phyloP scores from a whole-genome alignment of 2,113 vertebrate genomes.

The Xenus cinereus region DNA sequence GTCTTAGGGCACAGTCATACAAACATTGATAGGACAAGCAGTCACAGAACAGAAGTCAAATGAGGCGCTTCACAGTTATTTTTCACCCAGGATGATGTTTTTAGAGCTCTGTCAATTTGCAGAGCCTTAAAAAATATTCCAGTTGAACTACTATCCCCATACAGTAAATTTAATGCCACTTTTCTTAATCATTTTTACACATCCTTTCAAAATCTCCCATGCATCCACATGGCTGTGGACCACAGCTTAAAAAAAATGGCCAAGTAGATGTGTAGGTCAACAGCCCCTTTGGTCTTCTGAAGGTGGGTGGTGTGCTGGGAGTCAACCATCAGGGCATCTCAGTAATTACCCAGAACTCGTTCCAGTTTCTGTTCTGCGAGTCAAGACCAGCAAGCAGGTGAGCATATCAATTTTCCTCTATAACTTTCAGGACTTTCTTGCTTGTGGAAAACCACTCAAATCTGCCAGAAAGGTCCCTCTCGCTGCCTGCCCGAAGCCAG shows the following conservation, averaged over 20 bases:
- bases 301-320: not conserved
- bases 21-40: not conserved
- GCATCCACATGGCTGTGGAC: not conserved
- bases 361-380: not conserved
- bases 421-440: not conserved
- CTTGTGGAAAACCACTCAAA: not conserved
- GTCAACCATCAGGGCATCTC: not conserved
- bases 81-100: constrained; percentile 9
- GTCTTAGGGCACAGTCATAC: not conserved
- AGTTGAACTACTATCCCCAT: not conserved
- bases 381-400: not conserved
- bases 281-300: not conserved
- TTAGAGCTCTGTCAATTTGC: constrained; percentile 20
- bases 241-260: not conserved
- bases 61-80: not conserved
- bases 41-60: constrained; percentile 4
- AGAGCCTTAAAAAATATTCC: not conserved
- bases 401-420: not conserved
- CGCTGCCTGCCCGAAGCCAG: not conserved
- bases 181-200: not conserved
- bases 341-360: not conserved
- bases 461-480: not conserved
- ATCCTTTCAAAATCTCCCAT: not conserved
- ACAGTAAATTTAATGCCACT: not conserved
- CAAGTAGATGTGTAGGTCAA: not conserved